Percentiles rank a stretch among this genome's conserved stretches.
Evolutionary conservation across 2,797 vertebrate genomes (phyloP).

Genomic region (Xenopus petersii): DNA sequence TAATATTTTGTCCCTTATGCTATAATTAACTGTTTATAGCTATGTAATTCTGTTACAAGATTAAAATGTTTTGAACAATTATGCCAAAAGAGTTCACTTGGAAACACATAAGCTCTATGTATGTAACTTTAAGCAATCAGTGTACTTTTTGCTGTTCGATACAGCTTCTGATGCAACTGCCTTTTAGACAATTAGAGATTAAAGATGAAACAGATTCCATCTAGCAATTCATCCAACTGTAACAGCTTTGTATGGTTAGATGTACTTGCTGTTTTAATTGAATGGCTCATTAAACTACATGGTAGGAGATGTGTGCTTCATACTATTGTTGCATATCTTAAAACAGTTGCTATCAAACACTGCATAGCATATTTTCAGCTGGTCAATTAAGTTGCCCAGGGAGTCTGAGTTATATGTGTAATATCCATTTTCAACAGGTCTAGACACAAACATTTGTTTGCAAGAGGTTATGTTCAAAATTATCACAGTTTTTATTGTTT

Average conservation of each 20-base stretch:
- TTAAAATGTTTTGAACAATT: no score
- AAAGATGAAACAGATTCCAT: constrained; percentile 33
- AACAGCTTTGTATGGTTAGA: constrained; percentile 10
- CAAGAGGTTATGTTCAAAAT: constrained; percentile 53
- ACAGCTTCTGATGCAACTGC: neutral
- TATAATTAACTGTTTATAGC: no score
- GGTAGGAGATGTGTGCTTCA: constrained; percentile 37
- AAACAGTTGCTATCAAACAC: constrained; percentile 40
- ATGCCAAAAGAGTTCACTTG: no score
- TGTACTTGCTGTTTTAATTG: constrained; percentile 43
- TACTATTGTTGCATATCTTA: constrained; percentile 14
- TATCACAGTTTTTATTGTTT: constrained; percentile 36
- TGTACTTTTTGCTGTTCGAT: neutral
- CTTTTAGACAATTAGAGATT: constrained; percentile 31
- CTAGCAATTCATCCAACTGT: constrained; percentile 15
- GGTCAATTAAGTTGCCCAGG: constrained; percentile 32
- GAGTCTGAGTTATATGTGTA: constrained; percentile 44
- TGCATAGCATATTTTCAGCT: constrained; percentile 41
- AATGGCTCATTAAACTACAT: constrained; percentile 37
- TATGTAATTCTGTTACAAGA: no score
- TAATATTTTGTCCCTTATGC: no score
- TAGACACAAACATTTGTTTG: constrained; percentile 43
- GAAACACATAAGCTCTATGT: no score
- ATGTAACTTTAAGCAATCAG: no score
- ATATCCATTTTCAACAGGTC: constrained; percentile 46